Conservation (phyloP, 2,888 invertebrate genomes). For the Chloroclysta siterata region DNA sequence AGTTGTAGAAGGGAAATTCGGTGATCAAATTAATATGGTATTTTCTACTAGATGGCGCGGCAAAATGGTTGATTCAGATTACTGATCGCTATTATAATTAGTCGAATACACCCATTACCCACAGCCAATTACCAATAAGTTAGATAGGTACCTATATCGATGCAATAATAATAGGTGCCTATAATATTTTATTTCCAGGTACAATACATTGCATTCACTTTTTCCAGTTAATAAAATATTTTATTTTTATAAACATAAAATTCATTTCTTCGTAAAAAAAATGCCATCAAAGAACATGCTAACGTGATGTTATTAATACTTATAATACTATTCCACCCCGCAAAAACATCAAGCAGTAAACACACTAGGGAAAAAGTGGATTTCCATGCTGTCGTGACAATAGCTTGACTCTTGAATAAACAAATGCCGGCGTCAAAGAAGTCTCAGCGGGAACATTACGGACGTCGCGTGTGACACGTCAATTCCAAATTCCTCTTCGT, state of each 20-base stretch:
- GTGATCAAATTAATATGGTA: conserved; percentile 25
- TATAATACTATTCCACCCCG: conserved; percentile 6
- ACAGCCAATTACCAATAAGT: conserved; percentile 51
- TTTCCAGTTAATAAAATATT: no score
- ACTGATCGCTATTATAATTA: conserved; percentile 53
- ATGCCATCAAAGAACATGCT: conserved; percentile 41
- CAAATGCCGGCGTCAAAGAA: neutral
- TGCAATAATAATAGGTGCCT: conserved; percentile 11
- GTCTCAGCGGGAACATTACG: neutral
- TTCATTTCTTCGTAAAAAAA: neutral
- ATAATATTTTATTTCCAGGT: neutral
- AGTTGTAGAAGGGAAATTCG: conserved; percentile 16
- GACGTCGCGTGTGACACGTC: neutral
- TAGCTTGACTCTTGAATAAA: no score
- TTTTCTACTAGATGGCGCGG: conserved; percentile 10
- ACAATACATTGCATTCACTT: neutral
- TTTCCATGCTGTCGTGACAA: neutral
- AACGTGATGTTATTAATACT: conserved; percentile 37
- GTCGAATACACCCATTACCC: conserved; percentile 79
- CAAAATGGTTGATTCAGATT: conserved; percentile 17
- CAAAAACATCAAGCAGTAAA: conserved; percentile 17
- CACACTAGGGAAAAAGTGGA: conserved; percentile 3
- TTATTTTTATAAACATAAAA: no score
- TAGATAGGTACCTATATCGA: conserved; percentile 36
- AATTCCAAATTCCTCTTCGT: neutral